Base-by-base conservation (phyloP, 2,888 invertebrate genomes). In the Patella pellucida region DNA sequence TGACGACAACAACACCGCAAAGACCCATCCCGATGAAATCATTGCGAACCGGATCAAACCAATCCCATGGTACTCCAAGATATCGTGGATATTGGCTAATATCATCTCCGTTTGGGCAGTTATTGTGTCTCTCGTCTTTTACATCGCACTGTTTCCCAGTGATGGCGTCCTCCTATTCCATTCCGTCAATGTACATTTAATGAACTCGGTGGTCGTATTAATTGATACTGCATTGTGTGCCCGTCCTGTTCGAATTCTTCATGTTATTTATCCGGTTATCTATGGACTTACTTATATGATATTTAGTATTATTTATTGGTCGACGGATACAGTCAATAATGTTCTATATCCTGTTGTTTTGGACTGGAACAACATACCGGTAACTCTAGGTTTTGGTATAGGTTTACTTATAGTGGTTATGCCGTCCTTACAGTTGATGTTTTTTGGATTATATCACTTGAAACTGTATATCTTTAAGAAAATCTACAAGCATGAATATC, bases 291-390 rank as follows among this genome's bases (percentile, higher is more conserved):
- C 76, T 14, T 88, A 87, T 77, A 69, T 83, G 12, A 41, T 81
- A 12, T 88, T 86, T 78, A 85, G 83, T 56, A 74, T 80, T 31
- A 82, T 86, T 19, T 86, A 84, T 74, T 90, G 88, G 88, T 79
- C 82, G 3, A 54, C 72, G 2, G 88, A 89, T 74, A 84, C 81
- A n/a, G 72, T 73, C 12, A 79, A 79, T n/a, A 82, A 86, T 69
- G 85, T 89, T 4, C 73, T 90, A 1, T 90, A 90, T 75, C 81
- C 82, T 0, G 76, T 76, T 7, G 84, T 90, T 3, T 73, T 89
- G 19, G 89, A 90, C 75, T 90, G 89, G 88, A 88, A 86, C 73
- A 72, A 83, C 14, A 86, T 88, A 0, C 84, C 81, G 2, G 72
- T 76, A 52, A 83, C 86, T 14, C 23, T 76, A 3, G 76, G 78